These are phyloP conservation scores for Chiroxiphia lanceolata DNA, from an alignment of 2,797 vertebrate genomes.

Conservation along the genomic window DNA sequence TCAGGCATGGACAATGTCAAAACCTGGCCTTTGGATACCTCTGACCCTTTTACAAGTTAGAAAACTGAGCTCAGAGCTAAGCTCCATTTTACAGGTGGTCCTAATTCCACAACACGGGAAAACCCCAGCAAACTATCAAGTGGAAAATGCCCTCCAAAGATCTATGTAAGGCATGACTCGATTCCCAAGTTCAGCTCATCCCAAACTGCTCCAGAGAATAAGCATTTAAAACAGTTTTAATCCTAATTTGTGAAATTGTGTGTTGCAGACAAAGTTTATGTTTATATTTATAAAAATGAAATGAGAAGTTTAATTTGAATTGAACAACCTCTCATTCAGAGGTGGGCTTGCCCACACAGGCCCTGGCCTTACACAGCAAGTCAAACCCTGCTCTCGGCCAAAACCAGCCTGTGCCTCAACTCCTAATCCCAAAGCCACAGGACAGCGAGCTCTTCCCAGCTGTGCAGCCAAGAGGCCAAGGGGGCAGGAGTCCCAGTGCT, in stretches of 20 bases:
- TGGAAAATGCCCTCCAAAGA: not conserved
- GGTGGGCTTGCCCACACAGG: not conserved
- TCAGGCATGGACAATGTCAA: not conserved
- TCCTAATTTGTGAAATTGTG: not conserved
- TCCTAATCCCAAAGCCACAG: not conserved
- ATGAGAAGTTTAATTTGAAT: not conserved
- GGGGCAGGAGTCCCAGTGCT: not conserved
- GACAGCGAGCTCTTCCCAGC: not conserved
- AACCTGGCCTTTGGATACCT: not conserved
- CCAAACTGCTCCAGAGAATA: not conserved
- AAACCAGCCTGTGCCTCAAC: not conserved
- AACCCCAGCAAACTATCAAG: not conserved
- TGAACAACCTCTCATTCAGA: not conserved
- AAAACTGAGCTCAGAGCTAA: not conserved
- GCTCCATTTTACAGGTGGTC: not conserved
- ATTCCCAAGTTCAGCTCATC: not conserved
- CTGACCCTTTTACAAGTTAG: not conserved
- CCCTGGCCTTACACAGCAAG: not conserved
- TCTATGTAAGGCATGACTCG: accelerated
- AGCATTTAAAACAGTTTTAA: not conserved
- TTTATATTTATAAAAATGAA: not conserved
- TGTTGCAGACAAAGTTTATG: not conserved
- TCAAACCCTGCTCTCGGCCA: not conserved
- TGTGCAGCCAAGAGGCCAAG: not conserved
- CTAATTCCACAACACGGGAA: not conserved